phyloP scores from a whole-genome alignment of 2,113 vertebrate genomes.

The Cricetomys ansorgei region DNA sequence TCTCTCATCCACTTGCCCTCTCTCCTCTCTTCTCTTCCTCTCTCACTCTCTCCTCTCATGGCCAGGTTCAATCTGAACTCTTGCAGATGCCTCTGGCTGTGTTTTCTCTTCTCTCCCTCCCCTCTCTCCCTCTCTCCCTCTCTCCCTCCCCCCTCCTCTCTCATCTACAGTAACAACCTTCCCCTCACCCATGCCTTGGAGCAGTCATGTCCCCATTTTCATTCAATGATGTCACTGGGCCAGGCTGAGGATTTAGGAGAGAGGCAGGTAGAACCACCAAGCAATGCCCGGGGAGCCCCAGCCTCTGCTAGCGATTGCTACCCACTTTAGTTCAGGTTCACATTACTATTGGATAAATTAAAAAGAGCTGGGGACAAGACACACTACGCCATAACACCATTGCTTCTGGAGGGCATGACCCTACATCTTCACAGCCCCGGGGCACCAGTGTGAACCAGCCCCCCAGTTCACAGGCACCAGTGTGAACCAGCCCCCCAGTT shows the following conservation, averaged over 20 bases:
- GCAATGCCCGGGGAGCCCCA: too few species aligned
- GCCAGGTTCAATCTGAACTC: background rate
- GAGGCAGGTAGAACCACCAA: background rate
- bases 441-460: too few species aligned
- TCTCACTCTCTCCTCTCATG: background rate
- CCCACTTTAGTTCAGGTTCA: background rate
- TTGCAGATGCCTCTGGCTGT: background rate
- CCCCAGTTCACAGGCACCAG: background rate
- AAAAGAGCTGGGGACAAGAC: background rate
- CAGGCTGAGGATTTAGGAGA: background rate
- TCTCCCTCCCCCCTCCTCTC: too few species aligned
- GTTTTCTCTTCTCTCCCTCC: too few species aligned
- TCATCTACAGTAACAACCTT: background rate
- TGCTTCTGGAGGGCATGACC: background rate
- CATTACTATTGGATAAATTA: background rate
- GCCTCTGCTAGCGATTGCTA: fast-evolving
- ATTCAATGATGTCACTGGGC: background rate
- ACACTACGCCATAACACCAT: fast-evolving
- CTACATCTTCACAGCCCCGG: background rate
- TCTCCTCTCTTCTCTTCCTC: background rate
- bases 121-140: too few species aligned
- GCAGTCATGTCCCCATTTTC: background rate
- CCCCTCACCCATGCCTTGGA: background rate
- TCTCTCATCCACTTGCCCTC: too few species aligned
- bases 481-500: background rate